Evolutionary conservation across 2,888 invertebrate genomes (phyloP), one percentile per base, ranked within the genome.

Genomic region (Lasioglossum calceatum): DNA sequence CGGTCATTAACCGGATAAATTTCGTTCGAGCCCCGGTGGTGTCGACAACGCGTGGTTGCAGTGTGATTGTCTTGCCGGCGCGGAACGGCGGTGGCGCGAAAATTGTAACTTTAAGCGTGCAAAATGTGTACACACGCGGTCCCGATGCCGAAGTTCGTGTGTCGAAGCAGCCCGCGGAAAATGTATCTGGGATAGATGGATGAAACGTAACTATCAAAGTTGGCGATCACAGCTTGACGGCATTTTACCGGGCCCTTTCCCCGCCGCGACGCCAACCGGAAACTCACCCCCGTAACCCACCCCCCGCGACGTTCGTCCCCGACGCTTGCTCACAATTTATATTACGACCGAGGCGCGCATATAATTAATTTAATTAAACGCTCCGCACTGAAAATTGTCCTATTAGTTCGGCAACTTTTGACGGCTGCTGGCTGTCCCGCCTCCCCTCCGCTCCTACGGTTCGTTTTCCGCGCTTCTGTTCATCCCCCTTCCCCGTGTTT

Each of bases 311-410:
- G 91, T 89, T 88, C 91, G 91, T 90, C 88, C 89, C 85, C 91
- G 86, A 90, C 92, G 92, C 91, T 92, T 93, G 92, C 94, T 93
- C 94, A 92, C 93, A 94, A 95, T 95, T 95, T 94, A 94, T 94
- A 94, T 94, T 93, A 94, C 93, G 92, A 92, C 90, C 93, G 93
- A 92, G 93, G 92, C 92, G 94, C 93, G 94, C 95, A 94, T 95
- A 95, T 95, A 95, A 95, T 95, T 95, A 95, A 95, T 95, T 95
- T 95, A 95, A 95, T 95, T 95, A 95, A 95, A 95, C 94, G 93
- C 92, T 91, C 92, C 91, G 91, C 93, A 93, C 91, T 93, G 94
- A 95, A 95, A 95, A 91, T 91, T 91, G 91, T 91, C 91, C 91
- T 91, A 91, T 91, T 91, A 91, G 91, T 91, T 91, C 87, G 91